Evolutionary conservation across 2,113 vertebrate species (phyloP), one percentile per base, ranked within the genome.

Genomic region (Aptenodytes forsteri): DNA sequence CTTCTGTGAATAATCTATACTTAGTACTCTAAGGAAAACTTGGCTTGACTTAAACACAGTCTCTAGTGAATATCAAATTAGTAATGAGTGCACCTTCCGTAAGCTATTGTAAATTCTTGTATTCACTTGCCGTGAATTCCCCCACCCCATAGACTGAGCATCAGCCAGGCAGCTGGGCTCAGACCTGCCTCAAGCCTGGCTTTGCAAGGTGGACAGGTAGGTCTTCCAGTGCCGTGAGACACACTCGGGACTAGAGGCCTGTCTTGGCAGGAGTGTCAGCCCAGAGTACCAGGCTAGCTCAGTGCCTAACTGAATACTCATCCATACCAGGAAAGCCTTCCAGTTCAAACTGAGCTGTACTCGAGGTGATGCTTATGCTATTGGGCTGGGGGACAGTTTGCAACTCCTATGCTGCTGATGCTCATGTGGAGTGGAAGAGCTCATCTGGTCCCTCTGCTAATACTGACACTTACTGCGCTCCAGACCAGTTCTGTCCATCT

Each of bases 311-410:
- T 66, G 49, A 81, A 66, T 44, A 8, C 11, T 52, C 25, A 5
- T 46, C 36, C 50, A 23, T 11, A 32, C 10, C 1, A 0, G 11
- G 42, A 93, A 58, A 84, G 22, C 9, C 38, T 54, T 70, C 27
- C 25, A 12, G 11, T 54, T 78, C 55, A 49, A 59, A 62, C 16
- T 29, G 64, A 58, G 14, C 25, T 0, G 0, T 21, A 32, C 8
- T 20, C 0, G 1, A 73, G 16, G 9, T 3, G 64, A 16, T 50
- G 22, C 18, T 55, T 44, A 11, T 2, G 2, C 30, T 91, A 2
- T 20, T 4, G 10, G 6, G 15, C 56, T 34, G 12, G 11, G 16
- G 32, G 16, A 50, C 9, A 46, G 11, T 78, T 91, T 72, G 62
- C 49, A 91, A 2, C 13, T 62, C 11, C 1, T 30, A 3, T 65